Evolutionary conservation across 2,888 invertebrate species (phyloP).

Genomic region (Agonopterix alstromeriana): DNA sequence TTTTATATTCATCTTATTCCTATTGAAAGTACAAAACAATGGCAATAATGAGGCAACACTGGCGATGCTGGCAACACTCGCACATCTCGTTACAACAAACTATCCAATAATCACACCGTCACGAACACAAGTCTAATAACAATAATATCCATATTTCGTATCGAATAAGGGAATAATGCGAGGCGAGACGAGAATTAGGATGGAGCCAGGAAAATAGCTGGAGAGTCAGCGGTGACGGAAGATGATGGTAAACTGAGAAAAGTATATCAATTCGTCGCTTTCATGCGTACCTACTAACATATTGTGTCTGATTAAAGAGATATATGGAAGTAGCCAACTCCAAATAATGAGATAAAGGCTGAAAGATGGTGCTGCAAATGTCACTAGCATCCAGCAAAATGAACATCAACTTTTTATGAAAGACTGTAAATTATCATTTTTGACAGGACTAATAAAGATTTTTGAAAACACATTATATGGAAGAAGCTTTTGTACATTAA

Average conservation of each 20-base stretch:
- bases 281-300: neutral
- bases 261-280: neutral
- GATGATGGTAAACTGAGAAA: neutral
- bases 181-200: conserved; percentile 50
- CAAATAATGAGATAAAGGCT: neutral
- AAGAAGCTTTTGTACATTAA: too few relatives aligned
- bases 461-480: too few relatives aligned
- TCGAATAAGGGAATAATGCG: conserved; percentile 65
- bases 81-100: conserved; percentile 32
- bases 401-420: too few relatives aligned
- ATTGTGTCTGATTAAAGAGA: too few relatives aligned
- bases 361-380: neutral
- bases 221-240: neutral
- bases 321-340: neutral
- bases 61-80: conserved; percentile 1
- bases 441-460: too few relatives aligned
- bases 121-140: conserved; percentile 59
- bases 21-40: neutral
- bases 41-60: conserved; percentile 5
- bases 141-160: conserved; percentile 71
- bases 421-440: too few relatives aligned
- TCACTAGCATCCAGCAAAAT: neutral
- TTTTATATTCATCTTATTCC: too few relatives aligned
- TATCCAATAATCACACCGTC: conserved; percentile 41
- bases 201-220: conserved; percentile 34